A percentile compares a stretch with the other conserved stretches of the same genome.
Evolutionary conservation across 2,888 invertebrate species (phyloP).

Genomic region (Eucera pruinosa): DNA sequence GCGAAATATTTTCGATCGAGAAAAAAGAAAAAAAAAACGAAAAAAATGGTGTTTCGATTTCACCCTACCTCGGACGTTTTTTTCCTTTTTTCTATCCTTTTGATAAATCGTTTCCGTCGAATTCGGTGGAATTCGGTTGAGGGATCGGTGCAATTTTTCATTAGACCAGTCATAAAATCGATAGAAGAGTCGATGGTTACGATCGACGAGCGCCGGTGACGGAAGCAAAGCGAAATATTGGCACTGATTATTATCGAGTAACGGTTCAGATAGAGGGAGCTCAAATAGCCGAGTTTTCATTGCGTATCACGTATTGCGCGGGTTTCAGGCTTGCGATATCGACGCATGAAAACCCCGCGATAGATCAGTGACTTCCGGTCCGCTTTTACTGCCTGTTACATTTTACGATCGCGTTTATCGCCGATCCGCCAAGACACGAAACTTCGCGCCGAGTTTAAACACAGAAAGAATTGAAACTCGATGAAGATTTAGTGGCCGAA

Average conservation of each 20-base stretch:
- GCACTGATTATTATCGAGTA: conserved; percentile 31
- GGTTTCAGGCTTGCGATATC: background rate
- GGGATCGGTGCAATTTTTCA: conserved; percentile 14
- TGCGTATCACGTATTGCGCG: background rate
- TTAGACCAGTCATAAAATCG: conserved; percentile 8
- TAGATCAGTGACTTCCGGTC: conserved; percentile 3
- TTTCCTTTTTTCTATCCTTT: no score
- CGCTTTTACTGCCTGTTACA: conserved; percentile 3
- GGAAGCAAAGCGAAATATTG: conserved; percentile 8
- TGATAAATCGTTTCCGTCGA: background rate
- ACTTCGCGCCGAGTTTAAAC: background rate
- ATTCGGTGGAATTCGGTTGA: conserved; percentile 2
- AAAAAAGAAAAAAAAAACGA: no score
- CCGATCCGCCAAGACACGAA: background rate
- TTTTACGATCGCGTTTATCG: conserved; percentile 14
- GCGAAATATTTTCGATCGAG: background rate
- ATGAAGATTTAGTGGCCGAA: background rate
- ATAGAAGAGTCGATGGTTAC: background rate
- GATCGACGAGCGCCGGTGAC: background rate
- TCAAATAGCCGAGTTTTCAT: background rate
- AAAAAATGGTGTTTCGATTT: no score
- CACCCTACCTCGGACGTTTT: background rate
- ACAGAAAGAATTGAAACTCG: background rate
- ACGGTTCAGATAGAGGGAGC: background rate
- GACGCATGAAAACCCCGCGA: background rate